Evolutionary conservation across 2,797 vertebrate species (phyloP), one percentile per base, ranked within the genome.

Genomic region (Enteromius thamalakanensis): DNA sequence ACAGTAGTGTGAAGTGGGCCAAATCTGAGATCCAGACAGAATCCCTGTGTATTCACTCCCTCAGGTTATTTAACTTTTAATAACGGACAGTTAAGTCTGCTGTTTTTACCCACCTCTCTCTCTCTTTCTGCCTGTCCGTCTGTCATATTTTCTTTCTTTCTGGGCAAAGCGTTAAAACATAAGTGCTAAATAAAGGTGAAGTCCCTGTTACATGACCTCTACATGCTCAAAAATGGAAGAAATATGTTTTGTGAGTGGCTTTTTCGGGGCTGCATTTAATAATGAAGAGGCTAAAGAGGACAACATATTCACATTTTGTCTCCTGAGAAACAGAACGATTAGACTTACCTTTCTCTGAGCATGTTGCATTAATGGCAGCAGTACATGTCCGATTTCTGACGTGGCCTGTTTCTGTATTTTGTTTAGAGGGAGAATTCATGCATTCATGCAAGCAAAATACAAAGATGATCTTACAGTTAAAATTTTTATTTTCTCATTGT

Each of bases 141-240:
- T 69, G 45, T 49, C 79, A 34, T 62, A 26, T 64, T 76, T 53
- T 79, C 72, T 70, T 32, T 80, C 40, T 85, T 26, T 69, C 40
- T 80, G 74, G 65, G 47, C 15, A 40, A 67, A 65, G 85, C 82
- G 69, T 86, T 76, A 78, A 90, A 84, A 91, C 91, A 89, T 67
- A 79, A 89, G 86, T 85, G 85, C 89, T 85, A 40, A 87, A 80
- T 89, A 87, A 87, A 86, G 84, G 87, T 51, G 92, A 94, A 92
- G 90, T 92, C 89, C 85, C 93, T 91, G 65, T 76, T 85, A 92
- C 95, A 92, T 92, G 90, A 92, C 93, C 94, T 90, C 93, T 93
- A 96, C 95, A 95, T 95, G 93, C 93, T 94, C 93, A 94, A 96
- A 96, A 98, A 98, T 97, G 96, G 96, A 97, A 97, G 89, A 97